phyloP scores from a whole-genome alignment of 2,888 invertebrate species.

The Pollenia amentaria region DNA sequence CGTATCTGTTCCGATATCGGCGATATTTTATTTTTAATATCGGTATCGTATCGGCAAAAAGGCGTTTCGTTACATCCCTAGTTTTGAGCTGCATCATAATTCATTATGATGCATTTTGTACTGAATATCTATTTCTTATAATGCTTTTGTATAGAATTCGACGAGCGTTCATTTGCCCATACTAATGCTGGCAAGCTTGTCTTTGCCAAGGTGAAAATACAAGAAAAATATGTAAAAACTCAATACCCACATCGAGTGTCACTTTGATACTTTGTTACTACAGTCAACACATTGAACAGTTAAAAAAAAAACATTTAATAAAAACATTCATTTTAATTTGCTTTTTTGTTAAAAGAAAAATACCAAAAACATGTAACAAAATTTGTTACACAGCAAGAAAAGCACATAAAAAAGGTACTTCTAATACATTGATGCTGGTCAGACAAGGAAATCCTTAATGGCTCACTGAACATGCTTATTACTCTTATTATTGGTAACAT shows the following conservation, averaged over 20 bases:
- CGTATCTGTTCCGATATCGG: too few relatives aligned
- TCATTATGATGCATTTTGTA: too few relatives aligned
- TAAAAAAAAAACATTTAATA: background rate
- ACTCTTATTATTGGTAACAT: slow-evolving; percentile 58
- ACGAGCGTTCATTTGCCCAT: too few relatives aligned
- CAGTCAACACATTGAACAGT: slow-evolving; percentile 19
- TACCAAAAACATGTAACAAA: slow-evolving; percentile 40
- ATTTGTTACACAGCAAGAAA: slow-evolving; percentile 36
- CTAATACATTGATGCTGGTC: slow-evolving; percentile 74
- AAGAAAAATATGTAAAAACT: background rate
- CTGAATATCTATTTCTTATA: too few relatives aligned
- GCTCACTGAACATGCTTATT: slow-evolving; percentile 73
- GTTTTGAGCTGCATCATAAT: too few relatives aligned
- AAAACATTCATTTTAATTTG: slow-evolving; percentile 26
- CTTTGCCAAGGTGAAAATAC: too few relatives aligned
- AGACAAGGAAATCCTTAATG: slow-evolving; percentile 75
- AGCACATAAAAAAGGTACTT: slow-evolving; percentile 41
- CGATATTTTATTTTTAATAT: too few relatives aligned
- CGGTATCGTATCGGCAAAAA: too few relatives aligned
- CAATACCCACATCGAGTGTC: background rate
- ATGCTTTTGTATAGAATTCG: too few relatives aligned
- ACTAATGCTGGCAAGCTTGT: too few relatives aligned
- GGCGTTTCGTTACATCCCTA: too few relatives aligned
- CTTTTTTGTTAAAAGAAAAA: slow-evolving; percentile 6
- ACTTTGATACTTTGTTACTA: slow-evolving; percentile 38